A percentile compares a stretch with the other conserved stretches of the same genome.
These are phyloP conservation scores for Armadillidium nasatum DNA, from an alignment of 1,140 invertebrate genomes.

Conservation along the genomic window DNA sequence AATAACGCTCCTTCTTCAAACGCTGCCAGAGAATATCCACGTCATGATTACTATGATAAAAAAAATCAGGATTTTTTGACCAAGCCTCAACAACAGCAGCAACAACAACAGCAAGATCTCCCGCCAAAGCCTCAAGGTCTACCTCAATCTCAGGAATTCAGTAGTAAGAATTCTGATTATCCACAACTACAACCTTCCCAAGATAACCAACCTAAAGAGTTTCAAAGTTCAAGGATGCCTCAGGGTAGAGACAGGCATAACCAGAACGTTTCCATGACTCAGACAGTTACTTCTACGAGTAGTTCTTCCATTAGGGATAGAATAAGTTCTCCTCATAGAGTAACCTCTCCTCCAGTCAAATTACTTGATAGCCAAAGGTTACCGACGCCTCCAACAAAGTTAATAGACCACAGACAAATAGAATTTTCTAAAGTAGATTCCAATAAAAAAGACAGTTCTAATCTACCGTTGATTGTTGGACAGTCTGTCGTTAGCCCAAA, in stretches of 20 bases:
- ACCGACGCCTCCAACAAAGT: constrained; percentile 38
- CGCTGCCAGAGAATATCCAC: background rate
- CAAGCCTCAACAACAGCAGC: background rate
- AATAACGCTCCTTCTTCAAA: background rate
- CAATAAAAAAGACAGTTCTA: constrained; percentile 29
- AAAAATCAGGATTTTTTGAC: constrained; percentile 1
- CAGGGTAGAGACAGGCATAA: constrained; percentile 43
- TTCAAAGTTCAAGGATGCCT: constrained; percentile 33
- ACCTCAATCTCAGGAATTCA: constrained; percentile 1
- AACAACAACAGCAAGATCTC: background rate
- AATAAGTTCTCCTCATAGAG: constrained; percentile 35
- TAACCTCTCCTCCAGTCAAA: constrained; percentile 39
- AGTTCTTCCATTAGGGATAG: constrained; percentile 28
- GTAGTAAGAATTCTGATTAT: background rate
- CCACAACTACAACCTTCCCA: background rate
- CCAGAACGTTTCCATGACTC: constrained; percentile 28
- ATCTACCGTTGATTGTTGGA: constrained; percentile 23
- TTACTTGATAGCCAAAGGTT: constrained; percentile 33
- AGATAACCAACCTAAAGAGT: constrained; percentile 31
- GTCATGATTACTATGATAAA: background rate
- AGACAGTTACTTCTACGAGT: constrained; percentile 25
- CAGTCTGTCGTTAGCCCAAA: constrained; percentile 28
- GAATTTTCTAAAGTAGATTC: constrained; percentile 32
- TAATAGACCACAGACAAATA: constrained; percentile 27
- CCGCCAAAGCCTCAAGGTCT: constrained; percentile 4